A percentile compares a stretch with the other conserved stretches of the same genome.
Evolutionary conservation across 2,797 vertebrate species (phyloP).

Genomic region (Ctenosaura bakeri): DNA sequence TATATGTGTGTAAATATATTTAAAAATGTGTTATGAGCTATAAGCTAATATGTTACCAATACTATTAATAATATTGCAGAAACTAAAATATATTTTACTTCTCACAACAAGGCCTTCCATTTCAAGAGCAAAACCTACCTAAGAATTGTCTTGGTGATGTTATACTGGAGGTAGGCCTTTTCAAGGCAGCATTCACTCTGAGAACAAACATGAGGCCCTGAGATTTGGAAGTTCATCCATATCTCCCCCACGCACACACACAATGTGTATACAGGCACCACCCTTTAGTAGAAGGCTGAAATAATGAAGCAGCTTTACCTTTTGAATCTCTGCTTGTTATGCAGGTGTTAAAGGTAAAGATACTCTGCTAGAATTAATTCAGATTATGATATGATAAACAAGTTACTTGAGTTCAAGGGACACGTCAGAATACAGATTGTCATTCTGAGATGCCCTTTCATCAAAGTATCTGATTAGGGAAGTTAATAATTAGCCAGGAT

Average conservation of each 20-base stretch:
- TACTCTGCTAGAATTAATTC: background rate
- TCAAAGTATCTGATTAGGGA: background rate
- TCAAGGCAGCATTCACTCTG: too few relatives aligned
- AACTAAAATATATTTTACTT: too few relatives aligned
- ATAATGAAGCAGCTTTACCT: background rate
- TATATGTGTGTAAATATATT: too few relatives aligned
- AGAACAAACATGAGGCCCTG: too few relatives aligned
- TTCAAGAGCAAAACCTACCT: too few relatives aligned
- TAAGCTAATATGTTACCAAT: too few relatives aligned
- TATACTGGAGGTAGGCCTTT: too few relatives aligned
- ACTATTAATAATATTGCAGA: too few relatives aligned
- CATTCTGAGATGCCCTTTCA: background rate
- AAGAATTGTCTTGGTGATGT: too few relatives aligned
- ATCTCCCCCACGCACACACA: too few relatives aligned
- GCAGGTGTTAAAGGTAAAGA: background rate
- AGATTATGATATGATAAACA: background rate
- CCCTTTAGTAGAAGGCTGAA: background rate
- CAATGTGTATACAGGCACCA: background rate
- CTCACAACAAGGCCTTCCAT: too few relatives aligned
- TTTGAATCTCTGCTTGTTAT: background rate
- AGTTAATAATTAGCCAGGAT: constrained; percentile 3
- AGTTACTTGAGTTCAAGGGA: background rate
- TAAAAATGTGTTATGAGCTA: too few relatives aligned
- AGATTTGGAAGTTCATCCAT: background rate
- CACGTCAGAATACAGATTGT: background rate